Base-by-base conservation (phyloP, 1,140 invertebrate genomes). In the Varroa destructor region DNA sequence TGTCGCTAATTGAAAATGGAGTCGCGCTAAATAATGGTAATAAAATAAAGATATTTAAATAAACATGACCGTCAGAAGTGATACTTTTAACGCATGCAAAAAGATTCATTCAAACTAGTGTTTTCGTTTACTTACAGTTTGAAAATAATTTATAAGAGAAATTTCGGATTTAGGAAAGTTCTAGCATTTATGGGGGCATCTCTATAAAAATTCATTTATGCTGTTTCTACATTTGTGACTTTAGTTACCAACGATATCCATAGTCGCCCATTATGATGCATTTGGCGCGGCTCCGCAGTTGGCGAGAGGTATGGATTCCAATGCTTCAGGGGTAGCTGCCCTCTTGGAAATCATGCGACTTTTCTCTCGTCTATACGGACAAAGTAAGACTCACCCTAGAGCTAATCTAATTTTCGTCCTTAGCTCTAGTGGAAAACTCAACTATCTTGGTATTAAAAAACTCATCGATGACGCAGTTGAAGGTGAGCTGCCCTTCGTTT, bases 391-490 rank as follows among this genome's bases (percentile, higher is more conserved):
- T 57, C 85, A 90, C 75, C 89, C 92, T 6, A 87, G 86, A 73
- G 88, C 88, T 76, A 92, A 96, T 78, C 79, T 99, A 10, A 79
- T 97, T 10, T 99, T 99, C 79, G 82, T 97, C 43, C 80, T 96
- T 37, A 87, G 92, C 64, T 93, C 92, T 55, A 90, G 86, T 73
- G 95, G 95, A 14, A 92, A 96, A 81, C 86, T 93, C 36, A 99
- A 97, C 81, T 99, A 92, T 78, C 89, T 93, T 78, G 91, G 93
- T 40, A 89, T 90, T 55, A 95, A 97, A 82, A 92, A 93, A 77
- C 97, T 93, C 90, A 83, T 98, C 8, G 93, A 99, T 79, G 90
- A 94, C 79, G 89, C 93, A 77, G 79, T 91, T 64, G 91, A 95
- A 79, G 85, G 85, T 87, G 75, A 88, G 88, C 84, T 90, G 90